These are phyloP conservation scores for Scrobipalpa atriplicella DNA, from an alignment of 2,888 invertebrate species.

Conservation along the genomic window DNA sequence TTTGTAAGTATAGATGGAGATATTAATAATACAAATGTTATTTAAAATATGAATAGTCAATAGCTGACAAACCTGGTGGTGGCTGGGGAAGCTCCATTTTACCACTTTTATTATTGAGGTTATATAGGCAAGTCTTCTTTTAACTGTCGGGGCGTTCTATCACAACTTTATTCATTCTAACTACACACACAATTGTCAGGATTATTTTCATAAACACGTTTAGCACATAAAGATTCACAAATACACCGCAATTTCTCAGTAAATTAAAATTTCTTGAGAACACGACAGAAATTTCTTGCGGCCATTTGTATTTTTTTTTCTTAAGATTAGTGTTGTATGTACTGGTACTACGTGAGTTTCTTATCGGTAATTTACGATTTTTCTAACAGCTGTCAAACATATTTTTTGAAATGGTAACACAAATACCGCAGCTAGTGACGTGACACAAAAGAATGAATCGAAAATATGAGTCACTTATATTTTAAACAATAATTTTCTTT, in stretches of 20 bases:
- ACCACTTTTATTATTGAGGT: slow-evolving; percentile 58
- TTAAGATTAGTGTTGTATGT: not conserved
- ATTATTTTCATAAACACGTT: slow-evolving; percentile 10
- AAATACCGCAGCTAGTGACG: slow-evolving; percentile 6
- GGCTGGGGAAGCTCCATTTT: slow-evolving; percentile 82
- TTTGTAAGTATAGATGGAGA: not conserved
- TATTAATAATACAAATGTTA: not conserved
- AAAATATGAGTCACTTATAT: not conserved
- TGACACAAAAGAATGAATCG: not conserved
- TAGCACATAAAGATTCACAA: not conserved
- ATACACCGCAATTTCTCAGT: slow-evolving; percentile 7
- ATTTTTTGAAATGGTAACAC: slow-evolving; percentile 17
- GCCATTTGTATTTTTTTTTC: slow-evolving; percentile 51
- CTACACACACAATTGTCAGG: slow-evolving; percentile 33
- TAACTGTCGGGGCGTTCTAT: not conserved
- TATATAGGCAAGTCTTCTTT: slow-evolving; percentile 49
- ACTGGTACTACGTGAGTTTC: not conserved
- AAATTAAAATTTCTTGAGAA: slow-evolving; percentile 35
- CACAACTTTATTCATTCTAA: slow-evolving; percentile 33
- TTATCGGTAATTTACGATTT: not conserved
- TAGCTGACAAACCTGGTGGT: slow-evolving; percentile 81
- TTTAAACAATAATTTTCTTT: not conserved
- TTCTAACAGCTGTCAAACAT: slow-evolving; percentile 6
- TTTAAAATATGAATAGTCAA: slow-evolving; percentile 25
- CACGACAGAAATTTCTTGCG: slow-evolving; percentile 32